Evolutionary conservation across 2,888 invertebrate genomes (phyloP), one percentile per base, ranked within the genome.

Genomic region (Lagria hirta): DNA sequence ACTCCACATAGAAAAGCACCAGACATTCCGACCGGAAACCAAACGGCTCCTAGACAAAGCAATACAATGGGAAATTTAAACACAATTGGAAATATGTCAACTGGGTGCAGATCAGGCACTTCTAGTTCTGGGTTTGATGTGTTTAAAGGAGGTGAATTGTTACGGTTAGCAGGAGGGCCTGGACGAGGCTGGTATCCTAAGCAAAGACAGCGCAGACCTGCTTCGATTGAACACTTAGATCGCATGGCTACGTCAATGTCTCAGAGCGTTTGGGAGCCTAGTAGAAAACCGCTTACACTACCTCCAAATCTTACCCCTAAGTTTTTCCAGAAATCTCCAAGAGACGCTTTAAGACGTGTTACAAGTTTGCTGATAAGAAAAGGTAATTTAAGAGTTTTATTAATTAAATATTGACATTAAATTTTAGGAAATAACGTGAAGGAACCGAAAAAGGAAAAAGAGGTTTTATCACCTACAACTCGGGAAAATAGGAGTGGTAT

Each of bases 261-360:
- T 37, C 65, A 71, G 37, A 67, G 68, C 76, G 67, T 75, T 73
- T 77, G 70, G 72, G 80, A 71, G 69, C 71, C 81, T 64, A 63
- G 78, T 75, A 78, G 88, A 63, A 90, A 90, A 66, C 90, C 90
- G 3, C 77, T 88, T 54, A 90, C 90, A n/a, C 76, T 90, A 63
- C 90, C 90, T 37, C 90, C 90, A 45, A 90, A 90, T 76, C 76
- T 90, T 65, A 88, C 89, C 54, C 90, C 90, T 61, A 89, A 89
- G 73, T 90, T 90, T 79, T 86, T 90, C 77, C 88, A 90, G 70
- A 86, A 88, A 73, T 89, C 89, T 54, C 88, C 89, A 29, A 79
- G 89, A 64, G 90, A 90, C 72, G 90, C 90, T 47, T 77, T 90
- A 57, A 80, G 90, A 65, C 82, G 90, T 71, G 90, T 90, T 66